Percentiles rank a stretch among this genome's conserved stretches.
Evolutionary conservation across 2,797 vertebrate genomes (phyloP).

Genomic region (Neosalanx taihuensis): DNA sequence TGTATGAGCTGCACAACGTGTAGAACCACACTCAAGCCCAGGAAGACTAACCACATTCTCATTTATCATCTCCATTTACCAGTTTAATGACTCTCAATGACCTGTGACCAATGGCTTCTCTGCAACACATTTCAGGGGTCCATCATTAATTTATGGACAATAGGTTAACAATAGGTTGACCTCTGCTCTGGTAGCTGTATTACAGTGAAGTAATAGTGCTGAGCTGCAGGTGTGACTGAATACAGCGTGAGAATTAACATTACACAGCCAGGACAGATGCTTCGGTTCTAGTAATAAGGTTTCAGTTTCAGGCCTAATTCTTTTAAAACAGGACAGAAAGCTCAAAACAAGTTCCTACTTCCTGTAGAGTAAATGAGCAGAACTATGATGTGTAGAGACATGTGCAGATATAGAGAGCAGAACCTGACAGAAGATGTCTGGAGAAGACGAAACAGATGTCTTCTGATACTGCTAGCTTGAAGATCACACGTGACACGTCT

Average conservation of each 20-base stretch:
- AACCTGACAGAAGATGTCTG: background rate
- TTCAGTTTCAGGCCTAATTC: too few relatives aligned
- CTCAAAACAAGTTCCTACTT: background rate
- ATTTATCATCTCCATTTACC: background rate
- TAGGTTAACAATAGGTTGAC: background rate
- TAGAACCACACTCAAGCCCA: background rate
- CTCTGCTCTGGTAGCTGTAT: background rate
- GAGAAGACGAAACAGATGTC: background rate
- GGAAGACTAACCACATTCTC: background rate
- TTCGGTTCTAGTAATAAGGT: too few relatives aligned
- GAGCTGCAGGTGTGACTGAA: too few relatives aligned
- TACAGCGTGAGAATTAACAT: too few relatives aligned
- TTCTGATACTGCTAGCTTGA: background rate
- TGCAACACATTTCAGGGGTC: conserved; percentile 5
- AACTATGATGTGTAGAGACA: background rate
- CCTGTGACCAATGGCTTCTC: background rate
- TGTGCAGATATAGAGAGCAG: background rate
- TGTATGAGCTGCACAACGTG: too few relatives aligned
- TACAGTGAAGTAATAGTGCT: too few relatives aligned
- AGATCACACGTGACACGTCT: conserved; percentile 5
- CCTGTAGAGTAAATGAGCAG: background rate
- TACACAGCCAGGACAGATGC: too few relatives aligned
- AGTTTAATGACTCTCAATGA: background rate
- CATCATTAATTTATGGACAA: conserved; percentile 5
- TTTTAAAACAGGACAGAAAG: too few relatives aligned